These are phyloP conservation scores for Monarcha castaneiventris DNA, from an alignment of 2,113 vertebrate species.

Conservation along the genomic window DNA sequence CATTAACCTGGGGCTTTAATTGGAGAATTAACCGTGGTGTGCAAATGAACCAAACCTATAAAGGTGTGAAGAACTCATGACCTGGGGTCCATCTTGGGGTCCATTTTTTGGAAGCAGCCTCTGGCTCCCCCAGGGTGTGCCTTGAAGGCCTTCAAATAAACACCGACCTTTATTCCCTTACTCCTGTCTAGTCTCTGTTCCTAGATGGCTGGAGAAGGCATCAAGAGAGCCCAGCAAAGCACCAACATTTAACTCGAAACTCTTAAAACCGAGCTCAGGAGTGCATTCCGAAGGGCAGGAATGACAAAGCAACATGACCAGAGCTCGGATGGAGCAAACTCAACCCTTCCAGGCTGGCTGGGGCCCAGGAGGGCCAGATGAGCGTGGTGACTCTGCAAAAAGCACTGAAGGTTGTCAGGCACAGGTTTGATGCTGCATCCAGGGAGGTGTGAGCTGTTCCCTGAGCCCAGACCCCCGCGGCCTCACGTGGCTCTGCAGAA, in stretches of 20 bases:
- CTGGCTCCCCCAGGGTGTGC: too few species aligned
- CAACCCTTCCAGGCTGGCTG: not conserved
- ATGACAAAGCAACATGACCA: fast-evolving
- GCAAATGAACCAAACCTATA: too few species aligned
- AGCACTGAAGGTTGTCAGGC: not conserved
- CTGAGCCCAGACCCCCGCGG: not conserved
- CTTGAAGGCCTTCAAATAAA: too few species aligned
- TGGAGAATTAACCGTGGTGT: too few species aligned
- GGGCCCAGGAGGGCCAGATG: not conserved
- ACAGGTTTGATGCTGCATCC: not conserved
- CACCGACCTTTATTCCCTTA: too few species aligned
- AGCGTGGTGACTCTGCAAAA: not conserved
- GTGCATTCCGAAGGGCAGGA: not conserved
- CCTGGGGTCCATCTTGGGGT: too few species aligned
- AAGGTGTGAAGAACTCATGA: too few species aligned
- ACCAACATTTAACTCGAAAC: not conserved
- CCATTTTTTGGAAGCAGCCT: too few species aligned
- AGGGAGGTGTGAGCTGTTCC: not conserved
- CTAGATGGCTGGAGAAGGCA: too few species aligned
- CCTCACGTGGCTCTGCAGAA: not conserved
- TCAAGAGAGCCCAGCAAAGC: not conserved
- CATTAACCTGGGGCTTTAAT: too few species aligned
- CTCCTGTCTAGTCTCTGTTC: too few species aligned
- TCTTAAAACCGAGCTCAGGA: not conserved
- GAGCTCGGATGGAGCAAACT: not conserved